Evolutionary conservation across 2,797 vertebrate species (phyloP).

Genomic region (Coilia nasus): DNA sequence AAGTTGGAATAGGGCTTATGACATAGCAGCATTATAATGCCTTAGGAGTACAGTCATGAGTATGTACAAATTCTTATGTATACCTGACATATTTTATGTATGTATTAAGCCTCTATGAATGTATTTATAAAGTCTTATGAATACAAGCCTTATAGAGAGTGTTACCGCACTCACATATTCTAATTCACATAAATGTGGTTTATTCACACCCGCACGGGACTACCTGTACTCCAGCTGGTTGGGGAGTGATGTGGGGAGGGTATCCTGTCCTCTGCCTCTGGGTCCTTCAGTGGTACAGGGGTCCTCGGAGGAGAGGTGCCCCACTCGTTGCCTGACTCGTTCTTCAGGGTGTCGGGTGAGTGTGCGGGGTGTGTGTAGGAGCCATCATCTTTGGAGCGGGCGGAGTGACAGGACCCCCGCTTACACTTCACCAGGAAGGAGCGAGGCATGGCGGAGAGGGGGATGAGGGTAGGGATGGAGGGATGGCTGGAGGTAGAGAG

Average conservation of each 20-base stretch:
- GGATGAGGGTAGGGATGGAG: not conserved
- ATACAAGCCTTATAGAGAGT: too few relatives aligned
- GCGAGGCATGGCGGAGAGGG: conserved; percentile 70
- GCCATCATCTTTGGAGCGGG: conserved; percentile 49
- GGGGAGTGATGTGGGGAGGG: not conserved
- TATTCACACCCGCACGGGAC: not conserved
- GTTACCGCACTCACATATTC: too few relatives aligned
- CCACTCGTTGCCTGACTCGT: not conserved
- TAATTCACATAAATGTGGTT: not conserved
- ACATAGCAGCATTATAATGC: too few relatives aligned
- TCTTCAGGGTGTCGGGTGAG: not conserved
- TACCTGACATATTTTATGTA: too few relatives aligned
- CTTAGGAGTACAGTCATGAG: too few relatives aligned
- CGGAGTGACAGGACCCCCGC: conserved; percentile 62
- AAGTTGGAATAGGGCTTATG: too few relatives aligned
- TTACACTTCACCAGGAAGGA: conserved; percentile 76
- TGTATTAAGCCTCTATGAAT: too few relatives aligned
- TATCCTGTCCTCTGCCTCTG: not conserved
- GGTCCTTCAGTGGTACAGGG: not conserved
- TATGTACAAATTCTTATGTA: too few relatives aligned
- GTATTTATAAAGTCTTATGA: too few relatives aligned
- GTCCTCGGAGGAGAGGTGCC: too few relatives aligned
- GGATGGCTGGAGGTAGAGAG: not conserved
- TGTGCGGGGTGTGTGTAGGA: conserved; percentile 39
- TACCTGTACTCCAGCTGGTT: not conserved